Conservation (phyloP, 2,888 invertebrate genomes). For the Oithona nana region DNA sequence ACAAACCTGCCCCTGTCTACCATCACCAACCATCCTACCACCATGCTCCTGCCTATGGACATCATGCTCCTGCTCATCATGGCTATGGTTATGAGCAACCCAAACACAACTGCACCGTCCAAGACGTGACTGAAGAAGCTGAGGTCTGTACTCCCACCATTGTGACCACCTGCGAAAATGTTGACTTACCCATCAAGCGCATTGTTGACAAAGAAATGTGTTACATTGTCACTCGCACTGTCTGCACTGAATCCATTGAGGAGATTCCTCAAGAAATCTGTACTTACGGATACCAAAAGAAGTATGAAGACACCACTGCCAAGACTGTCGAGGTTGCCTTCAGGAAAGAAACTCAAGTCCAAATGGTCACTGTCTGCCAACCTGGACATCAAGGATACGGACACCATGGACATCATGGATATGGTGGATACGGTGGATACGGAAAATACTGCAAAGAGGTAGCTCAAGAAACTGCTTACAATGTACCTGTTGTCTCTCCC, state of each 20-base stretch:
- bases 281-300: constrained; percentile 10
- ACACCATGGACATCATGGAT: too few species aligned
- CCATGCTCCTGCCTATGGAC: constrained; percentile 9
- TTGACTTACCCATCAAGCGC: constrained; percentile 4
- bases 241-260: constrained; percentile 16
- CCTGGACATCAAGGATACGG: constrained; percentile 11
- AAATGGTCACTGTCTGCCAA: constrained; percentile 17
- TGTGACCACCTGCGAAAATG: constrained; percentile 5
- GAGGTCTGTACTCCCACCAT: constrained; percentile 15
- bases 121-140: constrained; percentile 10
- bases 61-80: background rate
- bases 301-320: constrained; percentile 11
- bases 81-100: constrained; percentile 13
- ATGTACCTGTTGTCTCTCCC: constrained; percentile 14
- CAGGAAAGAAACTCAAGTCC: constrained; percentile 11
- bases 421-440: background rate
- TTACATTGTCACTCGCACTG: constrained; percentile 4
- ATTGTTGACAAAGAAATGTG: constrained; percentile 13
- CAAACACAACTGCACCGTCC: constrained; percentile 16
- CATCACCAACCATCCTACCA: constrained; percentile 12
- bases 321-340: constrained; percentile 13
- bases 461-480: constrained; percentile 17
- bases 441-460: constrained; percentile 17
- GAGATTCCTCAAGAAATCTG: constrained; percentile 12
- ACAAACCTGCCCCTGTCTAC: constrained; percentile 4